A percentile compares a stretch with the other conserved stretches of the same genome.
Evolutionary conservation across 2,797 vertebrate species (phyloP).

Genomic region (Sebastes itinus): DNA sequence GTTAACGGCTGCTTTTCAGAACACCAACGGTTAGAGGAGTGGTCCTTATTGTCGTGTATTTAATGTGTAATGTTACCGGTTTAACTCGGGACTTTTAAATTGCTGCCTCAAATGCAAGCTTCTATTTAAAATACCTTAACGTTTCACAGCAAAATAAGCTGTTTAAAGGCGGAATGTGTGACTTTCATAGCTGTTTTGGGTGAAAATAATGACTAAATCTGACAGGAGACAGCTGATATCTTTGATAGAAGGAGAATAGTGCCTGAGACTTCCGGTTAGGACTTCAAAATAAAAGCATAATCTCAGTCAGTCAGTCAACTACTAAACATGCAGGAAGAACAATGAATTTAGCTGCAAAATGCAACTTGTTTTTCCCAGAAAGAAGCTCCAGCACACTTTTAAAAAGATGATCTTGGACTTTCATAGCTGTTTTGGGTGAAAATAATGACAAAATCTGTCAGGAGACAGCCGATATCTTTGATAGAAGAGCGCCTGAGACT

Average conservation of each 20-base stretch:
- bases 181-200: too few species aligned
- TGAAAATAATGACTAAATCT: too few species aligned
- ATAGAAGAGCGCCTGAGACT: accelerated
- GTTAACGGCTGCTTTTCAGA: not conserved
- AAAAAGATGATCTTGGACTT: not conserved
- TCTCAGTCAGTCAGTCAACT: not conserved
- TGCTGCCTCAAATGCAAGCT: not conserved
- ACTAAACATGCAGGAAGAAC: not conserved
- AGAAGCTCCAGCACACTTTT: not conserved
- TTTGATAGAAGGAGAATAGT: too few species aligned
- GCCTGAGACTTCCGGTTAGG: too few species aligned
- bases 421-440: not conserved
- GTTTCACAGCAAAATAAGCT: accelerated
- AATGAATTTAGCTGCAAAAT: not conserved
- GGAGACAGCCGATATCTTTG: too few species aligned
- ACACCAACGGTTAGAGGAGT: not conserved
- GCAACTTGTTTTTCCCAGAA: not conserved
- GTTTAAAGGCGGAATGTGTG: not conserved
- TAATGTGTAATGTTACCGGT: not conserved
- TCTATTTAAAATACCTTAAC: not conserved
- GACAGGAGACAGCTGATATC: too few species aligned
- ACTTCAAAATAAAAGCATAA: not conserved
- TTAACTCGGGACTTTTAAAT: not conserved
- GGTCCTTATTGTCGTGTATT: too few species aligned
- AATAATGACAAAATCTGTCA: not conserved